A percentile compares a stretch with the other conserved stretches of the same genome.
These are phyloP conservation scores for Macrochelys suwanniensis DNA, from an alignment of 2,797 vertebrate species.

Conservation along the genomic window DNA sequence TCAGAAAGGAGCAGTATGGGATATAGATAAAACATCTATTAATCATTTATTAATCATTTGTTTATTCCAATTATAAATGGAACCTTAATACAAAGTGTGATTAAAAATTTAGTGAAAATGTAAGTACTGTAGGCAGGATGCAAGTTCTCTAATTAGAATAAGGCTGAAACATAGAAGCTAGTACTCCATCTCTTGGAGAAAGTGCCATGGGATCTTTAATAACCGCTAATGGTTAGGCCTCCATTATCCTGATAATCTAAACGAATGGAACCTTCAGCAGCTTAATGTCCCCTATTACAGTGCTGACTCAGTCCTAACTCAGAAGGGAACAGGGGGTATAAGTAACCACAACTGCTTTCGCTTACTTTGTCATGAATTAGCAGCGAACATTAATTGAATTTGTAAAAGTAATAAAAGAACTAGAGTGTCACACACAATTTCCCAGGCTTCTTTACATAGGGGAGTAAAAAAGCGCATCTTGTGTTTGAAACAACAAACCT, in stretches of 20 bases:
- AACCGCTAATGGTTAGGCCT: not conserved
- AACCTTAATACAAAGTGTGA: not conserved
- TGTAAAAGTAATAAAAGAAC: not conserved
- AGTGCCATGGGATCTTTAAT: not conserved
- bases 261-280: not conserved
- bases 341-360: not conserved
- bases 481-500: not conserved
- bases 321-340: not conserved
- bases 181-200: not conserved
- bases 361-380: not conserved
- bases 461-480: not conserved
- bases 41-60: not conserved
- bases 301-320: not conserved
- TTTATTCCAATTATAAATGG: not conserved
- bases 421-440: not conserved
- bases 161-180: not conserved
- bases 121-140: not conserved
- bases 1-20: not conserved
- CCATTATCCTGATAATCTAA: accelerated
- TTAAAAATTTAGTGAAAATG: not conserved
- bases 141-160: not conserved
- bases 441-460: not conserved
- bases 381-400: not conserved
- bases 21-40: not conserved
- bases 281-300: accelerated